Base-by-base conservation (phyloP, 2,797 vertebrate species). In the Sebastes steindachneri region DNA sequence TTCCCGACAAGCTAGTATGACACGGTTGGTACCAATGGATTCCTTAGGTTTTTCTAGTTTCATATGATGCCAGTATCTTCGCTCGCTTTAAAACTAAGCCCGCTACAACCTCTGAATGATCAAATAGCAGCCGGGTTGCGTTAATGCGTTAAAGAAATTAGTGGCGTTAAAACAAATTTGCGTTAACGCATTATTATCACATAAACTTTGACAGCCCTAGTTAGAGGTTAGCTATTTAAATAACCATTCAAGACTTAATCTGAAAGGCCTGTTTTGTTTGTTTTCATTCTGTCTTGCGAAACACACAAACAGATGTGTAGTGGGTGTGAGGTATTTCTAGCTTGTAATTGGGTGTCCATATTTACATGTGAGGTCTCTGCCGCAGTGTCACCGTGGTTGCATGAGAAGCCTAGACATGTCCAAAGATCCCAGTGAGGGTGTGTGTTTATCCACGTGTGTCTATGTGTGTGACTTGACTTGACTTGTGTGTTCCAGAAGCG, bases 331-430 rank as follows among this genome's bases (percentile, higher is more conserved):
- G 53, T 78, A 57, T 79, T 69, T 85, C 45, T 25, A 70, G 41
- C 31, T 74, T 60, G 28, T 77, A 73, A 86, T 73, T 79, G 60
- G 63, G 21, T 80, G n/a, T 63, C 28, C 53, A 71, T 80, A 63
- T 86, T 87, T 84, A 77, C 69, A 57, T 69, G 48, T 48, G 48
- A 33, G 2, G 21, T 58, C 55, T 80, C 9, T 33, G 21, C 68
- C 5, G 37, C 21, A 62, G 53, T 62, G 78, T 83, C 68, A 80
- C 82, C 73, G 79, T 83, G 78, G 84, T n/a, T 76, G 77, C 68
- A 68, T 68, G 45, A 84, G 71, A 72, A 66, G 88, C 74, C 78
- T 57, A 79, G 79, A 75, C 83, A 86, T 85, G 84, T 82, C 82
- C 55, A 67, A 51, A 54, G 37, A 60, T 83, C 75, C 58, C 80